Evolutionary conservation across 1,140 invertebrate species (phyloP), one percentile per base, ranked within the genome.

Genomic region (Rhyacophila brunnea): DNA sequence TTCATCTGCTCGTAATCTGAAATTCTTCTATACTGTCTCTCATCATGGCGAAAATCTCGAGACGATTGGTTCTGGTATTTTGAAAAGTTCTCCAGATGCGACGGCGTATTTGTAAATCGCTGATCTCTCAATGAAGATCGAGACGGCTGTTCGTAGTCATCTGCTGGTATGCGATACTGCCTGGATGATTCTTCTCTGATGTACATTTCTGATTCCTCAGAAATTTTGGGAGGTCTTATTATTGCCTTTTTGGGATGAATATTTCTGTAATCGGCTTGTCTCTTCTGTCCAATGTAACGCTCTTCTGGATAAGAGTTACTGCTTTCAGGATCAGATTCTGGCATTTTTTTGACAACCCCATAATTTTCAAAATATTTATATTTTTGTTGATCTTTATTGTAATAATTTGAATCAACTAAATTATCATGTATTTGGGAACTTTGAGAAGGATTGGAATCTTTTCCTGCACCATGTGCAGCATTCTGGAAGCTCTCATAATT

Each of bases 181-280:
- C 17, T 10, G 28, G 5, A 35, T 45, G 13, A 51, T n/a, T 38
- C 32, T 20, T 17, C 18, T 38, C 14, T 14, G 13, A 34, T 38
- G 9, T 19, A 15, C 7, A n/a, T 19, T 11, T 62, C 51, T 1
- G 40, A 15, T 13, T 55, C 32, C 36, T 46, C 28, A 11, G 36
- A 28, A 19, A 53, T 40, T 17, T 47, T 47, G 13, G 43, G 52
- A 43, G 40, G 52, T 20, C 57, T 17, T 15, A 64, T 60, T 35
- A 64, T 60, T 13, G 56, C 58, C 36, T 64, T 64, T 34, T 64
- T 64, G 1, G 62, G 62, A 51, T 64, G 62, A 23, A 64, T 60
- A 43, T n/a, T 57, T 58, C 58, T 60, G 34, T 64, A 64, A 23
- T 64, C 62, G 1, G 62, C 48, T 44, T 28, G 42, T 18, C 43